Conservation (phyloP, 2,797 vertebrate genomes). For the Phrynocephalus forsythii region DNA sequence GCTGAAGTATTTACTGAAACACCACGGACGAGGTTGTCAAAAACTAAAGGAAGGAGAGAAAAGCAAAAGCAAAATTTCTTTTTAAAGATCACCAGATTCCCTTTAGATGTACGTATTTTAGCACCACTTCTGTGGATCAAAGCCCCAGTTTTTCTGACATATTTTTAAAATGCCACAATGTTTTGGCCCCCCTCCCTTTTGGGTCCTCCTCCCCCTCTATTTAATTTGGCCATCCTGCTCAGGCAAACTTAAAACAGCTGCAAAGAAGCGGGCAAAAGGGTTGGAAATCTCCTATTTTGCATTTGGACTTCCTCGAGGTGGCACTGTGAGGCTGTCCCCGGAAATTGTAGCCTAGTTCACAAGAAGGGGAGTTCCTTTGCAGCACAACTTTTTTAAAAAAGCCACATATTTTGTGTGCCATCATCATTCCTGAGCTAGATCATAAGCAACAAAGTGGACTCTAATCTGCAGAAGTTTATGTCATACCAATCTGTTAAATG, state of each 20-base stretch:
- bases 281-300: not conserved
- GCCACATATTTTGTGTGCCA: not conserved
- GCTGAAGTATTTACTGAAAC: not conserved
- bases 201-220: too few species aligned
- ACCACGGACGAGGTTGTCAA: not conserved
- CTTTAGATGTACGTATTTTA: too few species aligned
- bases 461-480: not conserved
- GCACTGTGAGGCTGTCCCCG: conserved; percentile 6
- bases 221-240: too few species aligned
- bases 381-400: not conserved
- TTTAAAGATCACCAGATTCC: not conserved
- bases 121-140: too few species aligned
- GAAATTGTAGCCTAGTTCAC: not conserved
- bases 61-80: not conserved
- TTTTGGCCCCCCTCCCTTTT: too few species aligned
- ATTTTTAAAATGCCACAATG: too few species aligned
- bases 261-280: not conserved
- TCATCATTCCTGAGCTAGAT: not conserved
- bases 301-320: conserved; percentile 11
- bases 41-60: not conserved
- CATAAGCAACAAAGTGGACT: not conserved
- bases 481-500: not conserved
- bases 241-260: too few species aligned
- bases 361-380: not conserved
- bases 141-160: too few species aligned